Conservation (phyloP, 30 jellyfish, hydroid and myxozoan genomes). For the Calvadosia cruxmelitensis region DNA sequence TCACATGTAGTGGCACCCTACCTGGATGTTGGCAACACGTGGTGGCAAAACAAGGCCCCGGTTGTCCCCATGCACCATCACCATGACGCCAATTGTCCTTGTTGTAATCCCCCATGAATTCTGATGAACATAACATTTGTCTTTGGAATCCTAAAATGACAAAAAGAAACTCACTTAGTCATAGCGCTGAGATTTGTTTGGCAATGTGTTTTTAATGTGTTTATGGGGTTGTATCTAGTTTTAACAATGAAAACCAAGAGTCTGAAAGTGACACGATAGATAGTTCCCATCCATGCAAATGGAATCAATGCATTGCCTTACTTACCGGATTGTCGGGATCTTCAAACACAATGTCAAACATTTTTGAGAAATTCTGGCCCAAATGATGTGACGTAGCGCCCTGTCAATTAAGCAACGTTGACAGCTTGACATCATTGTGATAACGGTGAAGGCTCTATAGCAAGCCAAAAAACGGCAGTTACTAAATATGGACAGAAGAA, state of each 20-base stretch:
- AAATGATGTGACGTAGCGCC: slow-evolving; percentile 99
- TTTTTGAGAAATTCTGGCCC: slow-evolving; percentile 98
- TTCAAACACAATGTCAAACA: slow-evolving; percentile 95
- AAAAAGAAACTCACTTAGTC: background rate
- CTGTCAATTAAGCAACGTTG: no score
- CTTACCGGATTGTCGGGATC: slow-evolving; percentile 88
- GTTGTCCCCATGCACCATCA: slow-evolving; percentile 99
- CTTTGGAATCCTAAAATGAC: slow-evolving; percentile 68
- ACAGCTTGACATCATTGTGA: no score
- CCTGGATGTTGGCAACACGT: slow-evolving; percentile 90
- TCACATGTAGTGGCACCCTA: background rate
- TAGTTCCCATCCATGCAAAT: no score
- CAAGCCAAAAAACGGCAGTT: no score
- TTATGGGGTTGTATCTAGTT: no score
- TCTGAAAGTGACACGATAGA: no score
- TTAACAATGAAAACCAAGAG: no score
- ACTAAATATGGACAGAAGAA: no score
- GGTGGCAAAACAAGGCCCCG: slow-evolving; percentile 97
- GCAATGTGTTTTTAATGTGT: no score
- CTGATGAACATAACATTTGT: slow-evolving; percentile 70
- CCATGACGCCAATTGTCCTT: slow-evolving; percentile 96
- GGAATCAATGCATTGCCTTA: no score
- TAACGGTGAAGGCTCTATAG: no score
- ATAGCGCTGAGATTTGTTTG: background rate
- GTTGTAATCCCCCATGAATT: slow-evolving; percentile 99